Evolutionary conservation across 2,797 vertebrate species (phyloP), one percentile per base, ranked within the genome.

Genomic region (Sebastes kiyomatsui): DNA sequence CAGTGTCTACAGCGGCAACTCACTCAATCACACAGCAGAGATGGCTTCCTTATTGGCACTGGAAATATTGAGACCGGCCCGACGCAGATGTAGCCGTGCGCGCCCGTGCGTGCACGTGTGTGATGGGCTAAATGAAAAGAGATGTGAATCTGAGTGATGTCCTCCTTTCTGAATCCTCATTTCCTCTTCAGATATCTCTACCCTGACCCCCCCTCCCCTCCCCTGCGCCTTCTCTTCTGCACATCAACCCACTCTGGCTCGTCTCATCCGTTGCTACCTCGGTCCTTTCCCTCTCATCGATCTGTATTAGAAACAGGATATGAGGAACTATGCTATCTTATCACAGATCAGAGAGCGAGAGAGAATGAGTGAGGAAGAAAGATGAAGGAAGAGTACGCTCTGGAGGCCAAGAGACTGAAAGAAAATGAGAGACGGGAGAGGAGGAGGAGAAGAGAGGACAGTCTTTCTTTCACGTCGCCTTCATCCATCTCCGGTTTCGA

Each of bases 271-370:
- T 69, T 77, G 90, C 90, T 86, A 87, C 89, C 89, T 82, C 67
- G 38, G 86, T 82, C 92, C 88, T 83, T 78, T 90, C 82, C 90
- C 89, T 88, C 88, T 86, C 94, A 94, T 94, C 88, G 86, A 93
- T 92, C 92, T 93, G 91, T 93, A 94, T 93, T 94, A 94, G 92
- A 93, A 94, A 94, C 94, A 93, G 93, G 93, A 94, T 94, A 94
- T 93, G 92, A 93, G 92, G 93, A 93, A 88, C 90, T 92, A 90
- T 93, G 84, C 88, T 94, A 93, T 94, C 93, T 94, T 94, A 94
- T 94, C 93, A 68, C 89, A 92, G 83, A 93, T 94, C 92, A 90
- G 81, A 80, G 87, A 88, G 84, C 22, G 83, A 86, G 75, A 89
- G 82, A 85, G 86, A 91, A 88, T 82, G 90, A 92, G 91, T 78